These are phyloP conservation scores for Metalampra italica DNA, from an alignment of 2,888 invertebrate species.

Conservation along the genomic window DNA sequence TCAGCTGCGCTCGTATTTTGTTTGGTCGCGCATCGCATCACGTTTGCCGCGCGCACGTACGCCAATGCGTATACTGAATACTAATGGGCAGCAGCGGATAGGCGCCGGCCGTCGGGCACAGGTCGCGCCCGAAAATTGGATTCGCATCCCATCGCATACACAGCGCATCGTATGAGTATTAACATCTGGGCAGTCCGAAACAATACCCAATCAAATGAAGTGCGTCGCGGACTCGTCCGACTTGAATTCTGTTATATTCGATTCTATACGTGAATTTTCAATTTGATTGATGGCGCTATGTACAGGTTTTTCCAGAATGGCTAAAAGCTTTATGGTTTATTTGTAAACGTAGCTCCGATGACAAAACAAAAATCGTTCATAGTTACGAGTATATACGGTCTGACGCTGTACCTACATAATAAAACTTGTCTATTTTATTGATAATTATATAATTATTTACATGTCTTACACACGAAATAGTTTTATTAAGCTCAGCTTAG, in stretches of 20 bases:
- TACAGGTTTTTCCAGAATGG: not conserved
- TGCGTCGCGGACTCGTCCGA: conserved; percentile 20
- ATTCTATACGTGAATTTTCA: conserved; percentile 11
- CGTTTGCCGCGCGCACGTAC: conserved; percentile 55
- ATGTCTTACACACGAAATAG: too few species aligned
- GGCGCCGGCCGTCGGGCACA: conserved; percentile 27
- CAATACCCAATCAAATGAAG: conserved; percentile 67
- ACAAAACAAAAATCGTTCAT: too few species aligned
- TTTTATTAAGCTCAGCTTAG: too few species aligned
- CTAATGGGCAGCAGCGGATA: conserved; percentile 45
- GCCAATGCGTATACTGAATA: conserved; percentile 41
- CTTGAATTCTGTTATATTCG: conserved; percentile 20
- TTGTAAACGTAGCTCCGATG: too few species aligned
- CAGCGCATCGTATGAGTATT: conserved; percentile 54
- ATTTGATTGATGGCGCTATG: conserved; percentile 9
- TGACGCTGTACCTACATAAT: too few species aligned
- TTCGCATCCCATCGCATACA: conserved; percentile 54
- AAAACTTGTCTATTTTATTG: too few species aligned
- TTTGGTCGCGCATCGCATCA: conserved; percentile 55
- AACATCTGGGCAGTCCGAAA: conserved; percentile 43
- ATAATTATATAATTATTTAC: too few species aligned
- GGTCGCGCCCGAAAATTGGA: conserved; percentile 59
- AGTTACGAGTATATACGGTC: too few species aligned
- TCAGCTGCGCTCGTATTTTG: conserved; percentile 49
- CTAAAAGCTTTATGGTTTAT: too few species aligned